Evolutionary conservation across 2,888 invertebrate species (phyloP).

Genomic region (Neoitamus cyanurus): DNA sequence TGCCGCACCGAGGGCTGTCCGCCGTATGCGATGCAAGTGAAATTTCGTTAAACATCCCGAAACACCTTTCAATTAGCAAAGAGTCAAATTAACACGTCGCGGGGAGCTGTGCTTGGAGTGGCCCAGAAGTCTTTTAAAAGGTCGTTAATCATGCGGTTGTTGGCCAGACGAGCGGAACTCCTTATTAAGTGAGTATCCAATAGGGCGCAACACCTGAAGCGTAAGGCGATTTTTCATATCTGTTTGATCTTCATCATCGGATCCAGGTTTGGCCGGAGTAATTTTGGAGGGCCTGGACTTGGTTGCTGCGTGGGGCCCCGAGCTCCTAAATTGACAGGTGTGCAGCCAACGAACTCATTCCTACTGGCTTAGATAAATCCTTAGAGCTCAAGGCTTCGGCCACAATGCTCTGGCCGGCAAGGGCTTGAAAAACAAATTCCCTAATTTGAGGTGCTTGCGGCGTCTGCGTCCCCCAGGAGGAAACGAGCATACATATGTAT

Average conservation of each 20-base stretch:
- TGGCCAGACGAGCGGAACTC: conserved; percentile 10
- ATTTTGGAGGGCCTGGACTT: background rate
- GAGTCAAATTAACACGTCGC: conserved; percentile 25
- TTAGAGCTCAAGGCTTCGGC: background rate
- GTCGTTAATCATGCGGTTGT: conserved; percentile 26
- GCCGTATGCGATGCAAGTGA: background rate
- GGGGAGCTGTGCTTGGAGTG: background rate
- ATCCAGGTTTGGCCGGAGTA: background rate
- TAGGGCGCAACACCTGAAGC: conserved; percentile 24
- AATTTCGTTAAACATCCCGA: conserved; percentile 6
- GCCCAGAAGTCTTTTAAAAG: conserved; percentile 18
- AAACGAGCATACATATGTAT: too few species aligned
- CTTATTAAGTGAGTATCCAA: background rate
- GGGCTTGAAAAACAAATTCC: background rate
- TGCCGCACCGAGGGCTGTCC: background rate
- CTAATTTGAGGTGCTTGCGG: background rate
- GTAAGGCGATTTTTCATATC: conserved; percentile 18
- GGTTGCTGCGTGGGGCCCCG: background rate
- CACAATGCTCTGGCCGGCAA: background rate
- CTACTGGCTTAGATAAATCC: conserved; percentile 12
- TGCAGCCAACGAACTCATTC: background rate
- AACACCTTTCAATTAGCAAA: conserved; percentile 30
- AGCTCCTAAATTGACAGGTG: conserved; percentile 23
- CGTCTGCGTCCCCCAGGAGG: background rate
- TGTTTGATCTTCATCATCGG: conserved; percentile 15